Conservation (phyloP, 2,113 vertebrate genomes). For the Leptocoma aspasia region DNA sequence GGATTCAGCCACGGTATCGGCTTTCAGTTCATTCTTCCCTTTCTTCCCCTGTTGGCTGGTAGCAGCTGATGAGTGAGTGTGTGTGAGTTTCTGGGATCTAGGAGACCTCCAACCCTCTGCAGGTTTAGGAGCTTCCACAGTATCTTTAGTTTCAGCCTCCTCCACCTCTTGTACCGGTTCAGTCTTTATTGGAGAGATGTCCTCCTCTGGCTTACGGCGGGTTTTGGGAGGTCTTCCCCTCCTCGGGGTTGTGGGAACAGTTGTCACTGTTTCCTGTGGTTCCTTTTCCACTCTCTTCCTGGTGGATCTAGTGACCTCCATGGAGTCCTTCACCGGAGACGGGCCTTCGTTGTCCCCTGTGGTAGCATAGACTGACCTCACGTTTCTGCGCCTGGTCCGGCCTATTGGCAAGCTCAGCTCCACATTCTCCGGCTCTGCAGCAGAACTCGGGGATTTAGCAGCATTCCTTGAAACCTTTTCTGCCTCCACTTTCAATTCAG, state of each 20-base stretch:
- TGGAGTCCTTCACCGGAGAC: conserved; percentile 79
- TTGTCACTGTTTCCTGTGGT: conserved; percentile 72
- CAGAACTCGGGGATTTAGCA: conserved; percentile 84
- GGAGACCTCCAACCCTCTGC: conserved; percentile 76
- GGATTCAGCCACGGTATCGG: conserved; percentile 25
- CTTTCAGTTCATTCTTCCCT: conserved; percentile 76
- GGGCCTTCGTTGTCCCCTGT: conserved; percentile 82
- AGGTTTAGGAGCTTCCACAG: conserved; percentile 60
- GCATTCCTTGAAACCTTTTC: conserved; percentile 80
- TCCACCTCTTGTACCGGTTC: conserved; percentile 77
- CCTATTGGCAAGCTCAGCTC: conserved; percentile 84
- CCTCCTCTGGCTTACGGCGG: conserved; percentile 81
- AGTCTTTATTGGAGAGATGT: conserved; percentile 78
- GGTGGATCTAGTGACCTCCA: conserved; percentile 83
- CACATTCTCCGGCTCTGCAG: conserved; percentile 77
- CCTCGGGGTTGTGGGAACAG: conserved; percentile 72
- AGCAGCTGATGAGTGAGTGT: conserved; percentile 64
- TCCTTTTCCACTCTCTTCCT: conserved; percentile 90
- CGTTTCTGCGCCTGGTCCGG: conserved; percentile 90
- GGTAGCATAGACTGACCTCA: conserved; percentile 92
- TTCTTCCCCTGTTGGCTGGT: conserved; percentile 78
- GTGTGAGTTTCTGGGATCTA: conserved; percentile 82
- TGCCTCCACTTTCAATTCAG: conserved; percentile 71
- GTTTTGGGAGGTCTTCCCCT: conserved; percentile 92
- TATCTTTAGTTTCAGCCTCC: conserved; percentile 80